Evolutionary conservation across 2,888 invertebrate species (phyloP), one percentile per base, ranked within the genome.

Genomic region (Chloromyia formosa): DNA sequence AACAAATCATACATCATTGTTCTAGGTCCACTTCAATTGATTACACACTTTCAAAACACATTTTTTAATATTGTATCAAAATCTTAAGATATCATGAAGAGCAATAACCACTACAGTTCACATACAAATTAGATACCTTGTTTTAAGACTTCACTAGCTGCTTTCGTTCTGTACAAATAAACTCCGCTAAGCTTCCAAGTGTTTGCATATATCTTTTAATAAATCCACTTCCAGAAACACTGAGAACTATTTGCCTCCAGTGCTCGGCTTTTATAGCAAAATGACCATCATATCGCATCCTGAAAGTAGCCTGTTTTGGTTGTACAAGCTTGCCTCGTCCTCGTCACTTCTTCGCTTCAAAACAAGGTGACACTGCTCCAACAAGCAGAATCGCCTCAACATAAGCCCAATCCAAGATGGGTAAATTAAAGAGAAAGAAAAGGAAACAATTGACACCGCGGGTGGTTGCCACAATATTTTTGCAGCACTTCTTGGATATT

Each of bases 211-310:
- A 62, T 69, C 35, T 27, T 53, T n/a, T 23, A n/a, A 23, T 20
- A 22, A 23, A 27, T 54, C 12, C 54, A 69, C 68, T 23, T 10
- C 18, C n/a, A 54, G 22, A 9, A 23, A n/a, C 9, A 69, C 68
- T 69, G 53, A 69, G 68, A 16, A 27, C 27, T 54, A 14, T 0
- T 54, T 14, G 7, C 23, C 14, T 16, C 5, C 27, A 20, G 9
- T 14, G n/a, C 7, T 27, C 49, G 7, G 68, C 68, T 69, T 69
- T 69, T 69, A 69, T 69, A 69, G 68, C 22, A 69, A 69, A 69
- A 14, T 54, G 10, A 18, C 22, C 49, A 45, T 23, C 18, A 49
- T 12, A 20, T 10, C 22, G 53, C 16, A 53, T 54, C 22, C 14
- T 35, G 27, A 35, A 35, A 35, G 49, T 23, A n/a, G n/a, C n/a